A percentile compares a stretch with the other conserved stretches of the same genome.
Evolutionary conservation across 2,113 vertebrate genomes (phyloP).

Genomic region (Channa maculata): DNA sequence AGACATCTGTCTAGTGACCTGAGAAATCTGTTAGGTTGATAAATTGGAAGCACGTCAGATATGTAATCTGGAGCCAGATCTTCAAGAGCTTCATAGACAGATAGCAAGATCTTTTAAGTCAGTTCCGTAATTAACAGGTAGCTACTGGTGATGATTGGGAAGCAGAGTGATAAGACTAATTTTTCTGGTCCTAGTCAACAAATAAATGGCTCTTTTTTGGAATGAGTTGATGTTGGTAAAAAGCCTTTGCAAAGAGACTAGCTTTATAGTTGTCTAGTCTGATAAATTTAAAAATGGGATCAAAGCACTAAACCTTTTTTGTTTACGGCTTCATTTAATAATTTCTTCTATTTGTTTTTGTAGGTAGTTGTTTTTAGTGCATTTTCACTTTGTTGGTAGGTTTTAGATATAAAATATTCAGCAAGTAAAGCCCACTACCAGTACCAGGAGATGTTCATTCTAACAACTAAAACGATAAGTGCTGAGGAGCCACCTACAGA

Average conservation of each 20-base stretch:
- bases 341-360: no score
- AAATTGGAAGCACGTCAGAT: slow-evolving; percentile 55
- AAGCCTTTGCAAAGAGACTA: no score
- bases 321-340: no score
- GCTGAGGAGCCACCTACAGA: no score
- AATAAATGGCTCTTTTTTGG: no score
- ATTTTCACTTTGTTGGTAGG: no score
- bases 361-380: no score
- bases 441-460: no score
- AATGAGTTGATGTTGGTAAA: no score
- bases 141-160: neutral
- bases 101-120: slow-evolving; percentile 30
- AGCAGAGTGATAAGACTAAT: neutral
- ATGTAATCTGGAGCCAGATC: slow-evolving; percentile 33
- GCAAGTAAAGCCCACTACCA: no score
- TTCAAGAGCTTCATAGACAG: slow-evolving; percentile 38
- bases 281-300: neutral
- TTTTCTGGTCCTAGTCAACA: neutral
- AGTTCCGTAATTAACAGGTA: slow-evolving; percentile 15
- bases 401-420: no score
- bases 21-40: slow-evolving; percentile 54
- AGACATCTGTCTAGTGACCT: slow-evolving; percentile 64
- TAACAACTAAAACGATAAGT: no score
- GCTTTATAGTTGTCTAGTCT: neutral
- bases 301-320: neutral